Evolutionary conservation across 2,797 vertebrate genomes (phyloP).

Genomic region (Esox masquinongy): DNA sequence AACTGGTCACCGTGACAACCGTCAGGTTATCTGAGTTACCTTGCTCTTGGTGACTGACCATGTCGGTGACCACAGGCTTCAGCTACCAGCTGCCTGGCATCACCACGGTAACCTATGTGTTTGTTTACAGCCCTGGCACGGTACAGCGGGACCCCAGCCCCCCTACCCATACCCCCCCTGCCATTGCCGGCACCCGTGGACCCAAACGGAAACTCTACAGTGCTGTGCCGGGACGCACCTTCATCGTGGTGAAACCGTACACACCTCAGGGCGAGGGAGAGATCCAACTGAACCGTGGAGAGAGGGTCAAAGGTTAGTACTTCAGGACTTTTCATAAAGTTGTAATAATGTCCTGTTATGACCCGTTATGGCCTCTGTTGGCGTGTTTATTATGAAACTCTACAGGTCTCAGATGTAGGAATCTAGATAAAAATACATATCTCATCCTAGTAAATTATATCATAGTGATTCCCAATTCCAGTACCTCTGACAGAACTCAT

Average conservation of each 20-base stretch:
- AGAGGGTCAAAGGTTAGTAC: conserved; percentile 92
- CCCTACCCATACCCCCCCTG: conserved; percentile 77
- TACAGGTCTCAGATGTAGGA: background rate
- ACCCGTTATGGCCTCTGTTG: background rate
- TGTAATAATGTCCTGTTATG: background rate
- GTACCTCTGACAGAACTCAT: no score
- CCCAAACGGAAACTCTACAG: conserved; percentile 98
- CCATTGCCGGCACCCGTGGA: conserved; percentile 78
- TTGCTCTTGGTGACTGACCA: conserved; percentile 68
- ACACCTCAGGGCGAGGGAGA: conserved; percentile 92
- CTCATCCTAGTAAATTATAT: background rate
- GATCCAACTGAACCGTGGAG: conserved; percentile 94
- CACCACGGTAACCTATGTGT: conserved; percentile 96
- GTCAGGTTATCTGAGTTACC: conserved; percentile 59
- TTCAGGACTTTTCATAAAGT: background rate
- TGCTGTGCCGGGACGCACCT: conserved; percentile 93
- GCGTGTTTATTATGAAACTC: background rate
- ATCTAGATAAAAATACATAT: background rate
- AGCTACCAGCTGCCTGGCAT: conserved; percentile 87
- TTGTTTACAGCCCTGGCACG: conserved; percentile 95
- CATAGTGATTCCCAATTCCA: background rate
- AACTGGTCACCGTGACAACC: conserved; percentile 57
- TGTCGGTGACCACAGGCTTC: conserved; percentile 82
- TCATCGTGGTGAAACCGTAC: conserved; percentile 96
- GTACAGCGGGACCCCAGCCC: conserved; percentile 82